Conservation (phyloP, 2,888 invertebrate genomes). For the Xylota sylvarum region DNA sequence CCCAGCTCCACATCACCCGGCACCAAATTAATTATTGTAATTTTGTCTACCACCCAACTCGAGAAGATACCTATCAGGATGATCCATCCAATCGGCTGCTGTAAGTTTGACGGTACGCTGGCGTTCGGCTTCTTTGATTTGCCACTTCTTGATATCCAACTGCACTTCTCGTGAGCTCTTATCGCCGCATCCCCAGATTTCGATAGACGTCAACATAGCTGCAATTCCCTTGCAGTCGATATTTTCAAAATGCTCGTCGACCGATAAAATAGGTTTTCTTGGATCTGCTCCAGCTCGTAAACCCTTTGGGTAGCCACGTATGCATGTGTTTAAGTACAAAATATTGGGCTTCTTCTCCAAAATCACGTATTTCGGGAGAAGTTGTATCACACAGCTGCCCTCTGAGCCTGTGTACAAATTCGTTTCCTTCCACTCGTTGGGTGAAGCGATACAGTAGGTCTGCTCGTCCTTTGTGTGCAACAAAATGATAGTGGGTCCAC, state of each 20-base stretch:
- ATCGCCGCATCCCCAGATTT: conserved; percentile 96
- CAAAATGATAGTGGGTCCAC: conserved; percentile 88
- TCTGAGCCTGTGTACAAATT: conserved; percentile 93
- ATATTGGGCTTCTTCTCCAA: conserved; percentile 90
- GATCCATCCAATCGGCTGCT: conserved; percentile 97
- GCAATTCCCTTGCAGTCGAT: conserved; percentile 89
- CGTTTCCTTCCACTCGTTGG: conserved; percentile 94
- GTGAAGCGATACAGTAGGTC: conserved; percentile 91
- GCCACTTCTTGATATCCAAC: conserved; percentile 95
- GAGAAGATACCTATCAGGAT: conserved; percentile 96
- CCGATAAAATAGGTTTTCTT: conserved; percentile 89
- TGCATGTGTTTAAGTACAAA: conserved; percentile 92
- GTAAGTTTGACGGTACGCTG: conserved; percentile 94
- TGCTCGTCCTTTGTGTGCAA: conserved; percentile 87
- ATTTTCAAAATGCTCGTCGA: conserved; percentile 91
- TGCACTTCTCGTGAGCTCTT: conserved; percentile 92
- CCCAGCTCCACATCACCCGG: conserved; percentile 4
- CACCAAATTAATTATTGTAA: conserved; percentile 87
- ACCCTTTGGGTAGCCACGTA: conserved; percentile 94
- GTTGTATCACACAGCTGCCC: conserved; percentile 91
- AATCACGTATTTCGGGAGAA: conserved; percentile 89
- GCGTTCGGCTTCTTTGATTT: conserved; percentile 94
- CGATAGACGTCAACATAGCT: conserved; percentile 87
- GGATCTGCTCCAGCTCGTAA: conserved; percentile 93
- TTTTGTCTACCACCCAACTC: conserved; percentile 94